Conservation (phyloP, 2,797 vertebrate species). For the Siniperca scherzeri region DNA sequence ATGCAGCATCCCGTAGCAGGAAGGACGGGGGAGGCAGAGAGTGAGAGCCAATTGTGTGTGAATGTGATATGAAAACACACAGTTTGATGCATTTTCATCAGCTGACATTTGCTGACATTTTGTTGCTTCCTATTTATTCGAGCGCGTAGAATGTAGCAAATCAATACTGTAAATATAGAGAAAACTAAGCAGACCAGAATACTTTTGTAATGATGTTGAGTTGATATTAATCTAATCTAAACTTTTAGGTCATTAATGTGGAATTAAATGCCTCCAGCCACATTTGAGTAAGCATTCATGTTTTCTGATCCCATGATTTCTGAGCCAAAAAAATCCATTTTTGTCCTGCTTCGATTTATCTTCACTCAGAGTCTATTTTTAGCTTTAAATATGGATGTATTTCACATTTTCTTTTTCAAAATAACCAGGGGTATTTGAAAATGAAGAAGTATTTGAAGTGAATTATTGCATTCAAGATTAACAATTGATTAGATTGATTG, state of each 20-base stretch:
- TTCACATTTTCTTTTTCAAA: background rate
- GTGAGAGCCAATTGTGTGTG: slow-evolving; percentile 64
- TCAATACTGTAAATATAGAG: slow-evolving; percentile 57
- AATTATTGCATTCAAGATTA: background rate
- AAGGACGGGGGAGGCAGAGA: slow-evolving; percentile 9
- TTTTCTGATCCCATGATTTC: background rate
- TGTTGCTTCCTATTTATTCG: slow-evolving; percentile 53
- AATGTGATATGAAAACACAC: slow-evolving; percentile 64
- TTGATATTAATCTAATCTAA: slow-evolving; percentile 14
- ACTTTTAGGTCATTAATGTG: slow-evolving; percentile 7
- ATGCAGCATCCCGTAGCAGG: slow-evolving; percentile 34
- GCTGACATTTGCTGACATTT: slow-evolving; percentile 81
- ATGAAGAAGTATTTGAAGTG: background rate
- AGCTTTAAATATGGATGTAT: background rate
- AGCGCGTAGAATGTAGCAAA: slow-evolving; percentile 39
- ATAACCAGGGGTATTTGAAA: background rate
- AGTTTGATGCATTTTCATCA: slow-evolving; percentile 72
- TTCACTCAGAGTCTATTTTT: background rate
- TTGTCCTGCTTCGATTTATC: background rate
- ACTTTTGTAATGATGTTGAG: slow-evolving; percentile 10
- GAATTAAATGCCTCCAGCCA: slow-evolving; percentile 8
- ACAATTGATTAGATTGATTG: background rate
- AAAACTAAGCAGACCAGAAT: slow-evolving; percentile 18
- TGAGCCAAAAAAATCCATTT: too few relatives aligned
- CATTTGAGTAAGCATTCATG: background rate